A percentile compares a stretch with the other conserved stretches of the same genome.
Evolutionary conservation across 2,113 vertebrate species (phyloP).

Genomic region (Salvator merianae): DNA sequence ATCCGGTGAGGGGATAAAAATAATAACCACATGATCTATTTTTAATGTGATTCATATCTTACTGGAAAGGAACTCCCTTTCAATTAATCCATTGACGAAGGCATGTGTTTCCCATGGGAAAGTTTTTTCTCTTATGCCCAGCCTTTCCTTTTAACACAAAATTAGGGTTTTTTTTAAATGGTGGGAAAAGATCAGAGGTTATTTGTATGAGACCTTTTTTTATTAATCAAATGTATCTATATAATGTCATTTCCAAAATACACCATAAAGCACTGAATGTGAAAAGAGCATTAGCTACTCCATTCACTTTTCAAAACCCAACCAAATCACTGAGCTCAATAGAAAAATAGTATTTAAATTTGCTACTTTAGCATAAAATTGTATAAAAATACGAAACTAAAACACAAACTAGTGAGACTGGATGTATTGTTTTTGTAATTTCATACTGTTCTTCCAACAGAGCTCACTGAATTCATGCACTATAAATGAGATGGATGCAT

Average conservation of each 20-base stretch:
- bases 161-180: background rate
- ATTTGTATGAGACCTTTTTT: background rate
- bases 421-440: too few species aligned
- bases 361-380: slow-evolving; percentile 30
- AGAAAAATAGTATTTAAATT: background rate
- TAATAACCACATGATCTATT: background rate
- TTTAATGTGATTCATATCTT: too few species aligned
- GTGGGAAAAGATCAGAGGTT: background rate
- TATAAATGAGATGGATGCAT: background rate
- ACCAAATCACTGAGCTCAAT: background rate
- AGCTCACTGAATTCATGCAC: background rate
- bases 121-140: background rate
- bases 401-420: too few species aligned
- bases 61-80: background rate
- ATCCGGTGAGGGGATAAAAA: background rate
- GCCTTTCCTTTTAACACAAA: slow-evolving; percentile 9
- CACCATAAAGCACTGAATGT: background rate
- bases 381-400: background rate
- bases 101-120: background rate
- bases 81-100: background rate
- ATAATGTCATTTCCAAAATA: background rate
- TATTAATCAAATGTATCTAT: background rate
- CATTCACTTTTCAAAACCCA: background rate
- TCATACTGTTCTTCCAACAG: background rate
- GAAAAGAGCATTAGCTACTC: background rate